Base-by-base conservation (phyloP, 2,888 invertebrate genomes). In the Opisthograptis luteolata region DNA sequence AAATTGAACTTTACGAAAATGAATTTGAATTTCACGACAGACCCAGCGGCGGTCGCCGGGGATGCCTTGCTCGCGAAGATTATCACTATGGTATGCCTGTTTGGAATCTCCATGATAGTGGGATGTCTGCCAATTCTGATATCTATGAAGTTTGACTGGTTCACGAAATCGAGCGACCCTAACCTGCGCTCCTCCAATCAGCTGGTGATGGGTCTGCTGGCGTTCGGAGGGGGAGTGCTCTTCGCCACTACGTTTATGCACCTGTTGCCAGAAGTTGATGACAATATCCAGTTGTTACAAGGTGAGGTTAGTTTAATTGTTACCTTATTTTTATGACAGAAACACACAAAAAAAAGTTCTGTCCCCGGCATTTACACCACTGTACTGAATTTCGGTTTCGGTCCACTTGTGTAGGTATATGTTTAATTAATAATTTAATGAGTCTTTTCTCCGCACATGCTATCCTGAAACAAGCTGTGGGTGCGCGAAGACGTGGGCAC, bases 241-340 rank as follows among this genome's bases (percentile, higher is more conserved):
- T 91, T 97, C 40, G 94, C 94, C 58, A 97, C 96, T 2, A 96
- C 96, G 1, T 96, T 97, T 69, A 88, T 96, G 70, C 96, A 97
- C 75, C 84, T 97, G 64, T 80, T 96, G 46, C 96, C 96, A 4
- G 96, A 96, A 87, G 95, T 96, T 0, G 91, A 92, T 39, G 95
- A 95, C 63, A 92, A 92, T 41, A 93, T 96, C 30, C 87, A 93
- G 42, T 68, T 89, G 20, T 78, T 95, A 51, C 92, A 94, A 83
- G 87, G 91, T 91, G 62, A 82, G 81, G 14, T 46, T 41, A 36
- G 31, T 54, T 40, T 17, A 15, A 10, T 10, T 17, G n/a, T n/a
- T 37, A 22, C 35, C 35, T 17, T 27, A 13, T 32, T 27, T 32
- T 46, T 10, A 19, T 22, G 10, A 34, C 25, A 12, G 30, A 37